phyloP scores from a whole-genome alignment of 2,797 vertebrate species.

The Tangara arthus region DNA sequence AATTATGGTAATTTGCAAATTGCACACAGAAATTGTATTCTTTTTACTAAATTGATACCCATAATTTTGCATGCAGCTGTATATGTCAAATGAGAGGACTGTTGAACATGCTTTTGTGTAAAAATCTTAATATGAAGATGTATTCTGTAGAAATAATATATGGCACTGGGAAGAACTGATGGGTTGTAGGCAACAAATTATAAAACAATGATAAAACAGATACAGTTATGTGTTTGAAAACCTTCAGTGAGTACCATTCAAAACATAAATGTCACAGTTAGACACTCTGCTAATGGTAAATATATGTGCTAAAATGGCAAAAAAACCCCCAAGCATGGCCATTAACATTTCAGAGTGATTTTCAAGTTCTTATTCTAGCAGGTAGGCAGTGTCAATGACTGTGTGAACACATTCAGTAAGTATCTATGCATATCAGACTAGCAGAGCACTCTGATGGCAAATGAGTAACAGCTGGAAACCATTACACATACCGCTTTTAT shows the following conservation, averaged over 20 bases:
- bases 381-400: fast-evolving
- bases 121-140: not conserved
- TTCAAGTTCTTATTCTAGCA: not conserved
- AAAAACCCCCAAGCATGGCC: not conserved
- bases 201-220: not conserved
- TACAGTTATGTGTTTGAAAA: not conserved
- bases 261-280: not conserved
- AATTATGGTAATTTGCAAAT: not conserved
- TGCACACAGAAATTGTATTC: not conserved
- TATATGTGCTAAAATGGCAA: not conserved
- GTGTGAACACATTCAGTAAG: not conserved
- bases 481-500: not conserved
- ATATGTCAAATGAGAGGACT: not conserved
- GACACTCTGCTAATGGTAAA: not conserved
- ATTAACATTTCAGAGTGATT: not conserved
- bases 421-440: not conserved
- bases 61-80: not conserved
- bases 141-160: not conserved
- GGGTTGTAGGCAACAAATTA: not conserved
- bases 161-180: not conserved
- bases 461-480: not conserved
- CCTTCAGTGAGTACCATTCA: not conserved
- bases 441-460: not conserved
- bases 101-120: not conserved
- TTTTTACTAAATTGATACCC: not conserved